Evolutionary conservation across 2,797 vertebrate genomes (phyloP).

Genomic region (Sebastiscus albofasciatus): DNA sequence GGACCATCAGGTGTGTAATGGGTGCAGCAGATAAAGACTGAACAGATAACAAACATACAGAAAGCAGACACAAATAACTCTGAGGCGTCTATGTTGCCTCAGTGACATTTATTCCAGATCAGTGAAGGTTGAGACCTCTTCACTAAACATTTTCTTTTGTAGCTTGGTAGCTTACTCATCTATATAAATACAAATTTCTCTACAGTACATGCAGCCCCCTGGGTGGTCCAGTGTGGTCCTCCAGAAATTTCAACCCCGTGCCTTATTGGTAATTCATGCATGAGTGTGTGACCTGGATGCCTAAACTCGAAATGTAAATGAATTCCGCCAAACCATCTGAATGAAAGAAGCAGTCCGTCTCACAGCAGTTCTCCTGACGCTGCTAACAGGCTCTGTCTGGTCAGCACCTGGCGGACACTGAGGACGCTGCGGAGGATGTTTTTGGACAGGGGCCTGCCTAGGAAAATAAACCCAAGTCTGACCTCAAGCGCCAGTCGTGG

Average conservation of each 20-base stretch:
- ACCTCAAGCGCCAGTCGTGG: slow-evolving; percentile 73
- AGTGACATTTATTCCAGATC: not conserved
- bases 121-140: not conserved
- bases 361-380: slow-evolving; percentile 6
- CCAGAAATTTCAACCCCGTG: slow-evolving; percentile 7
- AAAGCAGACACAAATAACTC: not conserved
- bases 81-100: not conserved
- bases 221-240: slow-evolving; percentile 56
- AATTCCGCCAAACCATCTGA: slow-evolving; percentile 9
- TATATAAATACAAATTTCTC: not conserved
- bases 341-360: slow-evolving; percentile 26
- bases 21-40: not conserved
- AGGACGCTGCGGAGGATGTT: slow-evolving; percentile 65
- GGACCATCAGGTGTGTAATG: not conserved
- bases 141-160: not conserved
- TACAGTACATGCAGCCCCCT: not conserved
- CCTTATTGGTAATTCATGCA: slow-evolving; percentile 30
- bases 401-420: slow-evolving; percentile 71
- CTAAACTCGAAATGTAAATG: slow-evolving; percentile 43
- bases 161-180: not conserved
- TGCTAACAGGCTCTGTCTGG: slow-evolving; percentile 50
- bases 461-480: slow-evolving; percentile 81
- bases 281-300: slow-evolving; percentile 30
- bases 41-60: not conserved
- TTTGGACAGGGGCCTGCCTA: slow-evolving; percentile 69